These are phyloP conservation scores for Thunnus thynnus DNA, from an alignment of 2,113 vertebrate genomes.

Conservation along the genomic window DNA sequence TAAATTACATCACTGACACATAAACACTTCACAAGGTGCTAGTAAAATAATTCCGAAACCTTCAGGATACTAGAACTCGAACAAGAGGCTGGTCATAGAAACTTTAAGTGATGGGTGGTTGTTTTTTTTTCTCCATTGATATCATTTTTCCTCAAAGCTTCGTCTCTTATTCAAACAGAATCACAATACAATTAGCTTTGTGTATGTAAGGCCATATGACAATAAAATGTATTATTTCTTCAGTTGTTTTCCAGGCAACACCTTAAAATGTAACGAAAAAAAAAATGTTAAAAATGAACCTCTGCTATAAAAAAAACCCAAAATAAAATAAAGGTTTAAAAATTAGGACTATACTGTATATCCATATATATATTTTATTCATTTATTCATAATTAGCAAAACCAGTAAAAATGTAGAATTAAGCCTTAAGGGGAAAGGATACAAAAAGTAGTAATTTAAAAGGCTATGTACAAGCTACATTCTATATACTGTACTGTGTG, in stretches of 20 bases:
- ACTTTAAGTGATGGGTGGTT: constrained; percentile 66
- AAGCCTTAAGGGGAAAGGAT: constrained; percentile 89
- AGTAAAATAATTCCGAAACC: constrained; percentile 95
- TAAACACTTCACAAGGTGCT: constrained; percentile 99
- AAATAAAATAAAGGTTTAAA: constrained; percentile 61
- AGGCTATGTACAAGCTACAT: constrained; percentile 99
- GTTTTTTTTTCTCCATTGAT: constrained; percentile 46
- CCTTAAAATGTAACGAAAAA: constrained; percentile 77
- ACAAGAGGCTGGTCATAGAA: constrained; percentile 94
- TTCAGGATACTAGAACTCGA: constrained; percentile 91
- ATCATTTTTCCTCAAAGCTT: constrained; percentile 81
- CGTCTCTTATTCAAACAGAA: constrained; percentile 79
- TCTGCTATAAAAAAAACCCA: constrained; percentile 51
- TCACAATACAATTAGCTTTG: constrained; percentile 85
- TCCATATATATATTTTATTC: constrained; percentile 75
- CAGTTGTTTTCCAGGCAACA: constrained; percentile 94
- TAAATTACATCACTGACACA: constrained; percentile 99
- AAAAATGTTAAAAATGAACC: constrained; percentile 61
- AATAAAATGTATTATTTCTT: constrained; percentile 75
- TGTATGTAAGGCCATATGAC: constrained; percentile 91
- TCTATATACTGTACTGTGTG: constrained; percentile 89
- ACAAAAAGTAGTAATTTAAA: constrained; percentile 94
- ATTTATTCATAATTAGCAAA: constrained; percentile 87
- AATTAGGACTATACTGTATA: constrained; percentile 76
- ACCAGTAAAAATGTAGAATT: constrained; percentile 91